Evolutionary conservation across 2,113 vertebrate species (phyloP).

Genomic region (Ictalurus punctatus): DNA sequence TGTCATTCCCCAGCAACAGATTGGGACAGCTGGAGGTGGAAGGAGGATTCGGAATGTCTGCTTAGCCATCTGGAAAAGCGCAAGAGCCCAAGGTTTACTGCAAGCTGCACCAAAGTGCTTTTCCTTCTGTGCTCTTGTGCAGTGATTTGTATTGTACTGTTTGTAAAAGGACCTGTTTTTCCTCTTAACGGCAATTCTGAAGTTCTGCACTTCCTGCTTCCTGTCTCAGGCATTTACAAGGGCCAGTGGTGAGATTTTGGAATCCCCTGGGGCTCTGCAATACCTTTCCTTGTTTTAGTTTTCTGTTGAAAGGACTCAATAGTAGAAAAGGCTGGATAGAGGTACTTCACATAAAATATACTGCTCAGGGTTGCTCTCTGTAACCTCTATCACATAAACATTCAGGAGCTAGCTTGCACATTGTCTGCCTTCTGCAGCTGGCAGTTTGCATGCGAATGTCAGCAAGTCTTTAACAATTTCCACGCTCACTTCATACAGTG

Average conservation of each 20-base stretch:
- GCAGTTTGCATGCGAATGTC: constrained; percentile 11
- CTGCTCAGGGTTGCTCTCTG: not conserved
- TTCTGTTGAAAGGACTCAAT: constrained; percentile 13
- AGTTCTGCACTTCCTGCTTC: constrained; percentile 57
- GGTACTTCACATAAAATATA: not conserved
- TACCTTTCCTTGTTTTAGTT: constrained; percentile 28
- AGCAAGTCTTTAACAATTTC: constrained; percentile 32
- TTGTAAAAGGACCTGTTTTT: constrained; percentile 46
- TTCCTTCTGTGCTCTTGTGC: constrained; percentile 66
- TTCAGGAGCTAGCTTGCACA: constrained; percentile 19
- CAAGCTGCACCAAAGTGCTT: constrained; percentile 76
- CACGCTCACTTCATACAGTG: not conserved
- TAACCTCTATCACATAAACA: constrained; percentile 26
- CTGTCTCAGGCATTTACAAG: constrained; percentile 51
- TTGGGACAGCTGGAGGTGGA: constrained; percentile 67
- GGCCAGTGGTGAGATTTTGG: constrained; percentile 32
- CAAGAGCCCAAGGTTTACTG: constrained; percentile 67
- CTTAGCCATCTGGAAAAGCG: constrained; percentile 75
- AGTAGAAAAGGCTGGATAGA: not conserved
- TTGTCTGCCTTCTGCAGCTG: constrained; percentile 10
- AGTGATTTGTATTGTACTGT: constrained; percentile 70
- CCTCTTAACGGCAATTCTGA: constrained; percentile 57
- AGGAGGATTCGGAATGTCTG: constrained; percentile 64
- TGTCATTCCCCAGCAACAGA: constrained; percentile 60
- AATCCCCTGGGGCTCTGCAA: constrained; percentile 23